Percentiles rank a stretch among this genome's conserved stretches.
Evolutionary conservation across 2,797 vertebrate genomes (phyloP).

Genomic region (Cynodonichthys magdalenae): DNA sequence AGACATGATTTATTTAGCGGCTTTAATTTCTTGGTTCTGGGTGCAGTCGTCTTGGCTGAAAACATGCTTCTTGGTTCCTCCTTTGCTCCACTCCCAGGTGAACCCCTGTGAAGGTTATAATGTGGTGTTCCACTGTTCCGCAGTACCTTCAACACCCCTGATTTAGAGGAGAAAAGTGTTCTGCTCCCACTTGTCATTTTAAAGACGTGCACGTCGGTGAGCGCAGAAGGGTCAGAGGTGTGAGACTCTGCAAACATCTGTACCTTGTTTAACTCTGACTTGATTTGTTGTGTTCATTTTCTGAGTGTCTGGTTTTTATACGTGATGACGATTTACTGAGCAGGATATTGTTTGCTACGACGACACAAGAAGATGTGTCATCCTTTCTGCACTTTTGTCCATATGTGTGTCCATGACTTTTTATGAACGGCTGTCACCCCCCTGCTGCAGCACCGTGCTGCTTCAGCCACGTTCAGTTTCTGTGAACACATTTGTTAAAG

Average conservation of each 20-base stretch:
- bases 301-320: too few species aligned
- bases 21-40: constrained; percentile 41
- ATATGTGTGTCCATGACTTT: too few species aligned
- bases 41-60: constrained; percentile 48
- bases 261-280: too few species aligned
- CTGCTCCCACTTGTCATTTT: not conserved
- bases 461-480: not conserved
- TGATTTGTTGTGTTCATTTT: too few species aligned
- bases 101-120: constrained; percentile 17
- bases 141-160: not conserved
- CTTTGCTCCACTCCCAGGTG: constrained; percentile 25
- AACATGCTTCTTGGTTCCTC: constrained; percentile 24
- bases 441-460: not conserved
- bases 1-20: constrained; percentile 71
- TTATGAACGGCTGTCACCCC: too few species aligned
- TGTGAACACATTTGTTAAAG: not conserved
- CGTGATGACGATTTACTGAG: too few species aligned
- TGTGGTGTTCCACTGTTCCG: constrained; percentile 12
- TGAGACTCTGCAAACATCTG: too few species aligned
- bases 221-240: not conserved
- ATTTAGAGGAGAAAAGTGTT: not conserved
- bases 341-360: too few species aligned
- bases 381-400: too few species aligned
- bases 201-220: not conserved
- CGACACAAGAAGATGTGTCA: too few species aligned